Conservation (phyloP, 2,888 invertebrate species). For the Balanococcus diminutus region DNA sequence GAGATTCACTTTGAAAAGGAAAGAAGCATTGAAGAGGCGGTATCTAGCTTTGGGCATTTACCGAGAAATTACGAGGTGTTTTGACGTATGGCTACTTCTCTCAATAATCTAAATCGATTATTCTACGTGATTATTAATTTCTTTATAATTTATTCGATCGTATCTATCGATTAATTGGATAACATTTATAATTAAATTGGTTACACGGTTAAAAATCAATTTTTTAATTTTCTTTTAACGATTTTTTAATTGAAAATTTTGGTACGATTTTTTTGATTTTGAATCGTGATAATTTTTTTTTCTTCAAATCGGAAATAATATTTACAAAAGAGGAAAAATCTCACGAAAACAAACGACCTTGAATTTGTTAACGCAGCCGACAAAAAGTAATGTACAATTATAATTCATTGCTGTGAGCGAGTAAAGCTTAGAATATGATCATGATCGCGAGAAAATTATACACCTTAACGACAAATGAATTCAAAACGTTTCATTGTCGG, state of each 20-base stretch:
- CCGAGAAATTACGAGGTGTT: neutral
- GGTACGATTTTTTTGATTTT: neutral
- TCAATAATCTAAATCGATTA: neutral
- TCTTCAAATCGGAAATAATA: too few relatives aligned
- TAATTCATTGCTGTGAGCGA: neutral
- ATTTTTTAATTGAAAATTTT: neutral
- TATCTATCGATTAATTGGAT: neutral
- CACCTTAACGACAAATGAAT: neutral
- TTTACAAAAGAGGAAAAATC: neutral
- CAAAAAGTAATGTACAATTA: neutral
- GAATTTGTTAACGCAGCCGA: neutral
- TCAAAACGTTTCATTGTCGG: neutral
- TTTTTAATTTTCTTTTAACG: neutral
- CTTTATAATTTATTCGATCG: neutral
- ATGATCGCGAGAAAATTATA: neutral
- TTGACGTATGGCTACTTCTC: neutral
- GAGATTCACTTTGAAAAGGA: neutral
- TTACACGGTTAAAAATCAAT: neutral
- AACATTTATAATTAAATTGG: neutral
- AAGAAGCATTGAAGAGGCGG: slow-evolving; percentile 1
- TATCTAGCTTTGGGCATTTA: neutral
- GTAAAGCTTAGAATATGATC: neutral
- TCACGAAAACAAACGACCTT: neutral
- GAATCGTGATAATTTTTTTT: neutral
- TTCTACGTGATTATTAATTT: neutral